Evolutionary conservation across 1,140 invertebrate genomes (phyloP).

Genomic region (Papilio aristodemus): DNA sequence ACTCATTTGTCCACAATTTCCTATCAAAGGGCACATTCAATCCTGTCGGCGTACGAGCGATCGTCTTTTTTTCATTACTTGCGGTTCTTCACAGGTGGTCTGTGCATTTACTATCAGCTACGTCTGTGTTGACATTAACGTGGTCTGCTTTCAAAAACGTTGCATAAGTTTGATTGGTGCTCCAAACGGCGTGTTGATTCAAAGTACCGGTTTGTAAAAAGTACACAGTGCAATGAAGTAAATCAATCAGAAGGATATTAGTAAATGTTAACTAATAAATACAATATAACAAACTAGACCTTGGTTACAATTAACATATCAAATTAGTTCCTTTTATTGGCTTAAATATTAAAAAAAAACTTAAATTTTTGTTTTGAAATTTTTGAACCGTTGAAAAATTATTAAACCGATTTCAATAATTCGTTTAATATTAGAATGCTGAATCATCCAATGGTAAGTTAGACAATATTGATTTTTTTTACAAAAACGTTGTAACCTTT

Average conservation of each 20-base stretch:
- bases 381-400: too few species aligned
- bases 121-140: conserved; percentile 23
- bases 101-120: conserved; percentile 9
- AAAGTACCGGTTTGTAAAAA: not conserved
- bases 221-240: not conserved
- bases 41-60: conserved; percentile 13
- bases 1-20: conserved; percentile 38
- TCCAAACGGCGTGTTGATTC: not conserved
- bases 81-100: conserved; percentile 23
- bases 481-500: too few species aligned
- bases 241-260: not conserved
- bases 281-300: too few species aligned
- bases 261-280: not conserved
- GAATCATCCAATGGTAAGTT: too few species aligned
- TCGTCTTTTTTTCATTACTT: conserved; percentile 35
- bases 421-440: too few species aligned
- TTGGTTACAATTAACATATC: too few species aligned
- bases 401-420: too few species aligned
- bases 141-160: not conserved
- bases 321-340: too few species aligned
- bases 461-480: too few species aligned
- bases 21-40: conserved; percentile 39
- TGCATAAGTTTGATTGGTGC: conserved; percentile 3
- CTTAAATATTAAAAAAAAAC: too few species aligned
- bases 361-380: too few species aligned